Conservation (phyloP, 2,113 vertebrate genomes). For the Ranitomeya variabilis region DNA sequence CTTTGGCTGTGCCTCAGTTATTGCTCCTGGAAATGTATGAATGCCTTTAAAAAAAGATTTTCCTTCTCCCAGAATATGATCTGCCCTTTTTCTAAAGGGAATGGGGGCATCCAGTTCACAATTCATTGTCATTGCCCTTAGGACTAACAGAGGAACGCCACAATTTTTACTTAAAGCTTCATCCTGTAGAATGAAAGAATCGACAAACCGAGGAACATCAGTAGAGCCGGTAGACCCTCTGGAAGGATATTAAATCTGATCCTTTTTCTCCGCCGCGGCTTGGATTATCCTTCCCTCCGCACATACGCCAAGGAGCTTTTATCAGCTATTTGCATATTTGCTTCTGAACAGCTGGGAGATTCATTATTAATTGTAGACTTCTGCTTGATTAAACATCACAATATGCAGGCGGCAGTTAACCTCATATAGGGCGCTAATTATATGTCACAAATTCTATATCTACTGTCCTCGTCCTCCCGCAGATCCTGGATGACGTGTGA, state of each 20-base stretch:
- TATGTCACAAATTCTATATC: background rate
- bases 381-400: conserved; percentile 2
- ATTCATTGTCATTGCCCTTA: too few species aligned
- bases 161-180: background rate
- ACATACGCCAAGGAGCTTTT: background rate
- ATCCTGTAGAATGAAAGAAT: background rate
- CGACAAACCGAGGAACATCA: background rate
- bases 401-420: background rate
- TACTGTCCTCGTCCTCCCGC: background rate
- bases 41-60: too few species aligned
- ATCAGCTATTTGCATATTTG: background rate
- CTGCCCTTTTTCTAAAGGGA: too few species aligned
- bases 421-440: background rate
- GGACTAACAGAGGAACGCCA: too few species aligned
- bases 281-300: background rate
- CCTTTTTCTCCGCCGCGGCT: background rate
- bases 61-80: too few species aligned
- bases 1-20: too few species aligned
- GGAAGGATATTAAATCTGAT: background rate
- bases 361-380: conserved; percentile 2
- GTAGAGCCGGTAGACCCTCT: background rate
- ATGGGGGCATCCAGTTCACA: too few species aligned
- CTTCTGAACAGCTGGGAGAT: background rate
- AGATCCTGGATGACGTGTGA: background rate
- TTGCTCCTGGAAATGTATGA: too few species aligned